phyloP scores from a whole-genome alignment of 2,113 vertebrate genomes.

The Bubo bubo region DNA sequence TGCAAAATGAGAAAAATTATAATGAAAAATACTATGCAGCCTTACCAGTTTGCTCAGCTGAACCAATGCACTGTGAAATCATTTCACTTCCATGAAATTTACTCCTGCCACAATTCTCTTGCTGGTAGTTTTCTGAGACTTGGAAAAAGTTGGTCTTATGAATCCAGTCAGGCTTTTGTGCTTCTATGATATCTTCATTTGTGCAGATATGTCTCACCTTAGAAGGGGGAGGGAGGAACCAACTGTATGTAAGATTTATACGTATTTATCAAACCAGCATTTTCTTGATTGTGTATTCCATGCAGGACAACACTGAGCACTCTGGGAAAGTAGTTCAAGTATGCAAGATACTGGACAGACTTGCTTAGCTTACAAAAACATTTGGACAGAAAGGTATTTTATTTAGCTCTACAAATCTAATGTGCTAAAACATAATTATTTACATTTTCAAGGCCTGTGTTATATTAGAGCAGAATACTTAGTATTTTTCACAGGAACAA shows the following conservation, averaged over 20 bases:
- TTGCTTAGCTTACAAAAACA: neutral
- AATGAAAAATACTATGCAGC: neutral
- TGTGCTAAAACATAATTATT: neutral
- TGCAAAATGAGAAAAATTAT: neutral
- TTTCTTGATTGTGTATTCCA: neutral
- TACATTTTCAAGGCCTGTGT: neutral
- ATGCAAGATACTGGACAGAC: neutral
- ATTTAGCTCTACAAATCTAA: neutral
- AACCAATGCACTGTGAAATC: neutral
- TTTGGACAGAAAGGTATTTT: neutral
- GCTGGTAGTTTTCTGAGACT: slow-evolving; percentile 45
- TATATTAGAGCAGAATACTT: neutral
- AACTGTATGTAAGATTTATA: neutral
- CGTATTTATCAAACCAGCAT: neutral
- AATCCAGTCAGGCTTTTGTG: slow-evolving; percentile 23
- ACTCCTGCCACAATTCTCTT: neutral
- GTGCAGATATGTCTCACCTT: slow-evolving; percentile 11
- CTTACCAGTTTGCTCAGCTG: slow-evolving; percentile 43
- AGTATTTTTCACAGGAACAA: neutral
- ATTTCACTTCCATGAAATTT: neutral
- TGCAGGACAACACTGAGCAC: neutral
- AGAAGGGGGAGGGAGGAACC: neutral
- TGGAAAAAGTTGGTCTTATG: slow-evolving; percentile 62
- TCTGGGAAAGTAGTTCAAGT: neutral
- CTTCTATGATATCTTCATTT: neutral